Evolutionary conservation across 2,888 invertebrate genomes (phyloP), one percentile per base, ranked within the genome.

Genomic region (Amblyjoppa proteus): DNA sequence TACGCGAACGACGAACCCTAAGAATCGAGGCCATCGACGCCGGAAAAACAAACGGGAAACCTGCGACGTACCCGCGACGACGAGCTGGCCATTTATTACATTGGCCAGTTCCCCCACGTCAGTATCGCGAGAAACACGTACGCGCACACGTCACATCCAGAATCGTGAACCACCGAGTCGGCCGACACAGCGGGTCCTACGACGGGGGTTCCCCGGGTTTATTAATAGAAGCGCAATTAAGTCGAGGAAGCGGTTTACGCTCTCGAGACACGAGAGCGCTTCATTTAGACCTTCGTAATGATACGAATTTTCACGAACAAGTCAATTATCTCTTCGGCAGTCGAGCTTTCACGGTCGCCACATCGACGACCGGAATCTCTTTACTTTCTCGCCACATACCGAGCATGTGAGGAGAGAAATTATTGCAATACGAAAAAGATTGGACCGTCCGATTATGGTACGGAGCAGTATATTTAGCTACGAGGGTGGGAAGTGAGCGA

Each of bases 171-270:
- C 79, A 79, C 75, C 58, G 31, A 71, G 41, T 58, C 41, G 79
- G 5, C 41, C 56, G 75, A 74, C 31, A 74, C 31, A 38, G 25
- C 20, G 70, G 71, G 49, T 79, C 61, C 75, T 70, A 25, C 68
- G 56, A 38, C 11, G 28, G 74, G 25, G 56, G 53, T 73, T 64
- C 70, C n/a, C 61, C 41, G 4, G 53, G 75, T 28, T 75, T 80
- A 84, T 80, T 84, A 84, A 84, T 84, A 84, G 83, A 80, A 84
- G 66, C 64, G 80, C 83, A 84, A 84, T 84, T 84, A 84, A 84
- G 64, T 75, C 45, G 69, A 61, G 6, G 16, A 31, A 69, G 28
- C 75, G 31, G 69, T 79, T 79, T 49, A 75, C 79, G 28, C 58
- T 58, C 28, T 58, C 51, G 25, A 31, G 73, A 31, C 56, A 20